Conservation (phyloP, 2,888 invertebrate genomes). For the Desoria tigrina region DNA sequence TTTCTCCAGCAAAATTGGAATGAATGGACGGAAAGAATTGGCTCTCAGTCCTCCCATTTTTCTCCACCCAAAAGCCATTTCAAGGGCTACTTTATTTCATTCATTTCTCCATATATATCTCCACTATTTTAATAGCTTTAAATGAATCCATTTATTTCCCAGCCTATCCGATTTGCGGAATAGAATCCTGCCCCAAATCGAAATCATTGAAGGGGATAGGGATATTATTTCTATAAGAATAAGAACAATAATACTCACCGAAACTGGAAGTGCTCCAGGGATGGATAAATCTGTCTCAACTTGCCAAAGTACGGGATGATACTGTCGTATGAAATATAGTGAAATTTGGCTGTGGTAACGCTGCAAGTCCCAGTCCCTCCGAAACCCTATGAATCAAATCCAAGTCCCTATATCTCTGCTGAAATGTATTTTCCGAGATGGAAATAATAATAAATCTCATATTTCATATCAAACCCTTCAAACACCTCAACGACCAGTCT, state of each 20-base stretch:
- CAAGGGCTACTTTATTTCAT: background rate
- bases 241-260: constrained; percentile 57
- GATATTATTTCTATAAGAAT: background rate
- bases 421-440: too few relatives aligned
- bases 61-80: background rate
- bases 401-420: too few relatives aligned
- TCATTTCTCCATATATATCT: too few relatives aligned
- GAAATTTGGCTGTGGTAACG: constrained; percentile 80
- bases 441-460: too few relatives aligned
- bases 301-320: constrained; percentile 72
- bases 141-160: too few relatives aligned
- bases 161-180: too few relatives aligned
- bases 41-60: constrained; percentile 4
- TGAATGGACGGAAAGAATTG: constrained; percentile 8
- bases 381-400: constrained; percentile 47
- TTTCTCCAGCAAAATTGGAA: background rate
- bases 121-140: too few relatives aligned
- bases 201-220: too few relatives aligned
- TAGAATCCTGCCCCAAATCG: too few relatives aligned
- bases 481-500: background rate
- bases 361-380: constrained; percentile 55
- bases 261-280: constrained; percentile 76
- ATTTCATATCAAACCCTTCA: too few relatives aligned
- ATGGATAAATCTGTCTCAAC: constrained; percentile 77
- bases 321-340: constrained; percentile 82